Base-by-base conservation (phyloP, 2,113 vertebrate species). In the Octodon degus region DNA sequence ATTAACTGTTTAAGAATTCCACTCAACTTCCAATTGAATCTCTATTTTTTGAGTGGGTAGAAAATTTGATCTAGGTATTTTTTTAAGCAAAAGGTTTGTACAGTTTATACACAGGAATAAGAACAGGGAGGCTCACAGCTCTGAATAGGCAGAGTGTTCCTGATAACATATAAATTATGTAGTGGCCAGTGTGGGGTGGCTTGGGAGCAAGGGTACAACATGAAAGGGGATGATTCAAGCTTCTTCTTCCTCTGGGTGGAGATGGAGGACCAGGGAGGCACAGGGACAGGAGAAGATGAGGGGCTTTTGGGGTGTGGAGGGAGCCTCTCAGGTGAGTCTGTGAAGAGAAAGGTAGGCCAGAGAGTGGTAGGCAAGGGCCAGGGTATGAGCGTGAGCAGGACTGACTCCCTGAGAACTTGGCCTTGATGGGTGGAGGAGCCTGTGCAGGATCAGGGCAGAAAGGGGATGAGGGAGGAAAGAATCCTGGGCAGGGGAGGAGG, bases 141-240 rank as follows among this genome's bases (percentile, higher is more conserved):
- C 81, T 63, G 86, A 20, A 13, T 70, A 79, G 89, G 67, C 30
- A 87, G 40, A 58, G 8, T 7, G 91, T 7, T 88, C 67, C 95
- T 47, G 94, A 92, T n/a, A 92, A 90, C 89, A 76, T 60, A 90
- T 55, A 74, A 68, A 88, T 87, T 90, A 93, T 82, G 94, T 96
- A 88, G 67, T 20, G 37, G 27, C 24, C 24, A 62, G 11, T 13
- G 40, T 34, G 25, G 2, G 7, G 25, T 34, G 12, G 11, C 62
- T 63, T 11, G 1, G 2, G 32, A 4, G 37, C 8, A 20, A 20
- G n/a, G 74, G 20, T 3, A 40, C 16, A 37, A 10, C 3, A 20
- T 25, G 13, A 72, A 60, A 68, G 8, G 20, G 20, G 16, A 43
- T 19, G 10, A 86, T 24, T 25, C 47, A 77, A 50, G 17, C 1